phyloP scores from a whole-genome alignment of 2,888 invertebrate species.

The Agelastica alni region DNA sequence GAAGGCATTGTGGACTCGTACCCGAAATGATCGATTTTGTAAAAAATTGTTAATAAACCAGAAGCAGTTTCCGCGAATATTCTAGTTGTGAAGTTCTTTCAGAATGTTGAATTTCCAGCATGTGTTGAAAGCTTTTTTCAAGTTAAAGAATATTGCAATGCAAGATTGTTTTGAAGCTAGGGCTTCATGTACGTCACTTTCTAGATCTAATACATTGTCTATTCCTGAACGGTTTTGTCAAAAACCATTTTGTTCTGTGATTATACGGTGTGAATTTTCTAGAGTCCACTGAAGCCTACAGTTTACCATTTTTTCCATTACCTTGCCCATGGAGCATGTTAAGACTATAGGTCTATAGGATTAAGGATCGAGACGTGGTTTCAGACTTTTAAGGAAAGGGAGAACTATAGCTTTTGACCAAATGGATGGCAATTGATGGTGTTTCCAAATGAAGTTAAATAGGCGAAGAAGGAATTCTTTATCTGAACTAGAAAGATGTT shows the following conservation, averaged over 20 bases:
- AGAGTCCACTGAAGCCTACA: neutral
- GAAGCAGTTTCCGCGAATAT: neutral
- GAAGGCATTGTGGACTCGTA: no score
- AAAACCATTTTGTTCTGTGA: neutral
- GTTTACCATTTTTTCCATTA: neutral
- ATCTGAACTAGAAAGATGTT: no score
- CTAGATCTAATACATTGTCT: neutral
- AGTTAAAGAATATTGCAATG: neutral
- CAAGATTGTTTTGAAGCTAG: neutral
- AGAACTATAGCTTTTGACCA: neutral
- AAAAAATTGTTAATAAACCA: no score
- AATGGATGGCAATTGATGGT: neutral
- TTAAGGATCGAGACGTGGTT: neutral
- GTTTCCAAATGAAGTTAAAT: neutral
- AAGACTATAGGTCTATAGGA: neutral
- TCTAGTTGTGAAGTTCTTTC: neutral
- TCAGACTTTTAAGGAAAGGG: neutral
- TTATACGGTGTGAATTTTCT: neutral
- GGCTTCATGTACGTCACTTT: neutral
- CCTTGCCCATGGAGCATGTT: neutral
- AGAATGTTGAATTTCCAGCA: neutral
- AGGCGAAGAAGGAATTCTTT: neutral
- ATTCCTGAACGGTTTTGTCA: neutral
- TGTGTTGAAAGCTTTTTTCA: neutral
- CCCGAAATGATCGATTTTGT: no score